Percentiles rank a stretch among this genome's conserved stretches.
phyloP scores from a whole-genome alignment of 1,140 invertebrate genomes.

The Drosophila takahashii region DNA sequence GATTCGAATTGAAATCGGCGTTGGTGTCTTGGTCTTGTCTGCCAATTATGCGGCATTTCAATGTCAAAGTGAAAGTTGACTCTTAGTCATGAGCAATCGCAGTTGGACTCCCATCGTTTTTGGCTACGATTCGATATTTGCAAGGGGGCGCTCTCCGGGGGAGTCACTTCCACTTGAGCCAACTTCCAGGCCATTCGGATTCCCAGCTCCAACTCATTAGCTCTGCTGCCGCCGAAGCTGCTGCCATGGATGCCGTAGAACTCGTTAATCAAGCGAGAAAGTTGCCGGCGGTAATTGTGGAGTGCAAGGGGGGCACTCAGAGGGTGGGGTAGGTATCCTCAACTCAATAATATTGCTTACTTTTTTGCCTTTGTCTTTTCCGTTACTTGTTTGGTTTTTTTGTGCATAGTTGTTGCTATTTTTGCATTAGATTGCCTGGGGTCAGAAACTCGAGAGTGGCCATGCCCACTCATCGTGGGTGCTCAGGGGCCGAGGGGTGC shows the following conservation, averaged over 20 bases:
- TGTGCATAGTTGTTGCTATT: conserved; percentile 8
- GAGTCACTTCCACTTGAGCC: conserved; percentile 61
- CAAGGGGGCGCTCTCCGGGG: conserved; percentile 13
- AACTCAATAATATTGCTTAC: conserved; percentile 33
- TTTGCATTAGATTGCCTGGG: conserved; percentile 49
- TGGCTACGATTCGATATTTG: conserved; percentile 47
- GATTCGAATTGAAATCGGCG: background rate
- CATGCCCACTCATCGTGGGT: conserved; percentile 9
- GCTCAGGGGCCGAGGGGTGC: background rate
- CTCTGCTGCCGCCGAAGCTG: conserved; percentile 26
- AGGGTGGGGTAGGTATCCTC: conserved; percentile 16
- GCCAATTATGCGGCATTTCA: conserved; percentile 79
- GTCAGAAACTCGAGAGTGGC: conserved; percentile 22
- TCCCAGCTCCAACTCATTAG: conserved; percentile 63
- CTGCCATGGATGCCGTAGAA: conserved; percentile 72
- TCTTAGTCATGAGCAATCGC: conserved; percentile 59
- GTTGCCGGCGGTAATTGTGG: conserved; percentile 54
- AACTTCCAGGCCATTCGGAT: conserved; percentile 38
- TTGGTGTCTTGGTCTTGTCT: conserved; percentile 35
- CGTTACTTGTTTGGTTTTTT: conserved; percentile 19
- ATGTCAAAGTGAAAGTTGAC: conserved; percentile 84
- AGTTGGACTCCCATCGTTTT: conserved; percentile 27
- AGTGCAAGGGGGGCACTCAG: conserved; percentile 2
- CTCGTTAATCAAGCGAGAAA: conserved; percentile 82
- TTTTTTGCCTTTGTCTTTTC: conserved; percentile 20